phyloP scores from a whole-genome alignment of 2,113 vertebrate species.

The Glaucomys volans region DNA sequence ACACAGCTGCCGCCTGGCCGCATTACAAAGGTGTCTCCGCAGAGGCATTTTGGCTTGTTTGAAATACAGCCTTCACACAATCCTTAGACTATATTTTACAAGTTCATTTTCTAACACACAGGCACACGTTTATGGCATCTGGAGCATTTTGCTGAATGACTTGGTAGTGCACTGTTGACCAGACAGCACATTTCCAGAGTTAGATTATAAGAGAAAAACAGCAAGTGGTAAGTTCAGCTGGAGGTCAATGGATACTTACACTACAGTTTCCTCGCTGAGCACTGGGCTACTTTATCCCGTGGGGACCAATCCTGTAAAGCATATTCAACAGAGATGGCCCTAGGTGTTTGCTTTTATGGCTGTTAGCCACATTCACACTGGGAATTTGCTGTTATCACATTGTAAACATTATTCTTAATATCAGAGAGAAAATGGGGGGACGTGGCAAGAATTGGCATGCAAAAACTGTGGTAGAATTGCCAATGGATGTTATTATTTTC shows the following conservation, averaged over 20 bases:
- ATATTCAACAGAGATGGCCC: conserved; percentile 62
- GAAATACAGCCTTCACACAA: conserved; percentile 62
- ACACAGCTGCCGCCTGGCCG: conserved; percentile 85
- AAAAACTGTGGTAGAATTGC: not conserved
- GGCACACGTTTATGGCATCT: conserved; percentile 85
- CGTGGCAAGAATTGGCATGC: not conserved
- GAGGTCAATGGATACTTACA: conserved; percentile 85
- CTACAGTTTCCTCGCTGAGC: conserved; percentile 60
- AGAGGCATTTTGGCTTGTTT: conserved; percentile 77
- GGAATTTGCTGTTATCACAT: conserved; percentile 75
- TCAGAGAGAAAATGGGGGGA: conserved; percentile 30
- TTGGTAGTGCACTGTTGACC: conserved; percentile 80
- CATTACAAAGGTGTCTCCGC: conserved; percentile 82
- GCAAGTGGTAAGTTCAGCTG: conserved; percentile 89
- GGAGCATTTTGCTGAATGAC: conserved; percentile 81
- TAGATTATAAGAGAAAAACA: conserved; percentile 87
- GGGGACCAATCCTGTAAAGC: conserved; percentile 60
- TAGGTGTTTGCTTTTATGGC: conserved; percentile 83
- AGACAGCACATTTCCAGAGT: conserved; percentile 86
- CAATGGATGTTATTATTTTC: conserved; percentile 41
- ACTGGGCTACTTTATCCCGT: conserved; percentile 42
- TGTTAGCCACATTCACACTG: conserved; percentile 41
- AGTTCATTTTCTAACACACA: conserved; percentile 76
- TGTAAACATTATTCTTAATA: conserved; percentile 82
- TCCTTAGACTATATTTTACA: conserved; percentile 76